A percentile compares a stretch with the other conserved stretches of the same genome.
Conservation (phyloP, 2,113 vertebrate species). For the Gasterosteus nipponicus region DNA sequence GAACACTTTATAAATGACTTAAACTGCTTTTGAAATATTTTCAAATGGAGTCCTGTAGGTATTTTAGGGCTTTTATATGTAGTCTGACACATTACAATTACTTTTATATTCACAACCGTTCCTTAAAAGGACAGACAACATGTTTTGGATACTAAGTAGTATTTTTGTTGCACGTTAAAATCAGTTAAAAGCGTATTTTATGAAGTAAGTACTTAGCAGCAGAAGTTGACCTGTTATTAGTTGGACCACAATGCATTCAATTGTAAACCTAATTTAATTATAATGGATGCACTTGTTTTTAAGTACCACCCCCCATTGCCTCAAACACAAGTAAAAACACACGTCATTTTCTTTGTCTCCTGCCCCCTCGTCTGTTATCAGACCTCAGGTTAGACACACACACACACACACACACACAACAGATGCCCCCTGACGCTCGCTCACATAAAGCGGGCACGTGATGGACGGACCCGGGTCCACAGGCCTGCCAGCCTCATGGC, state of each 20-base stretch:
- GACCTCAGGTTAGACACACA: conserved; percentile 67
- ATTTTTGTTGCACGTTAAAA: not conserved
- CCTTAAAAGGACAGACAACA: no score
- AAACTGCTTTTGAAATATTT: not conserved
- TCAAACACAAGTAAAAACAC: conserved; percentile 31
- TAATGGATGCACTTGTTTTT: conserved; percentile 69
- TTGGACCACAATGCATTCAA: conserved; percentile 40
- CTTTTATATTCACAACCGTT: not conserved
- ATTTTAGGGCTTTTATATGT: not conserved
- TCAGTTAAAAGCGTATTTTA: not conserved
- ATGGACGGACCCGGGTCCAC: conserved; percentile 57
- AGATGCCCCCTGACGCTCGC: conserved; percentile 77
- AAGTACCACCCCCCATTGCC: conserved; percentile 30
- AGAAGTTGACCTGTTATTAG: conserved; percentile 61
- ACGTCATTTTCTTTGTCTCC: conserved; percentile 59
- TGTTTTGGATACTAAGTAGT: not conserved
- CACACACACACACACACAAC: conserved; percentile 29
- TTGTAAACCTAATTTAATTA: conserved; percentile 61
- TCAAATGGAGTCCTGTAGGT: not conserved
- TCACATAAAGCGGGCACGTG: conserved; percentile 74
- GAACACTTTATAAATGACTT: not conserved
- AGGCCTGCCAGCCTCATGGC: conserved; percentile 74
- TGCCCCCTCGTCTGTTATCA: conserved; percentile 62
- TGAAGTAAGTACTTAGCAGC: conserved; percentile 23
- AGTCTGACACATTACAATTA: not conserved